Evolutionary conservation across 2,113 vertebrate species (phyloP).

Genomic region (Campylorhamphus procurvoides): DNA sequence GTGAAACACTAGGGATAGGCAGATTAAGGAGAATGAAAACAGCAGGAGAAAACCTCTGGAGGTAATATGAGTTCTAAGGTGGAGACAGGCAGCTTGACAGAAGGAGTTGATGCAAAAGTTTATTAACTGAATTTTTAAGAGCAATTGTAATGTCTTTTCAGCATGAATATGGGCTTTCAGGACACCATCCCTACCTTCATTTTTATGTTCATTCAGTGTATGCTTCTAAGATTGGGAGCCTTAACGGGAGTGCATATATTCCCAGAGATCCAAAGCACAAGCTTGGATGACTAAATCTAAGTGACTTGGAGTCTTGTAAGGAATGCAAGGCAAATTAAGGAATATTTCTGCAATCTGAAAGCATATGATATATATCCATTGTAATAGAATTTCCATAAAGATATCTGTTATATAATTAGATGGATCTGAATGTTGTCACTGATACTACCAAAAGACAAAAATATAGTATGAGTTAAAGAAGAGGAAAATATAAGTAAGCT

Average conservation of each 20-base stretch:
- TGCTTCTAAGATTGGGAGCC: background rate
- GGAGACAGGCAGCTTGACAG: background rate
- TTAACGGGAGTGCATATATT: background rate
- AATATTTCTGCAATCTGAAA: background rate
- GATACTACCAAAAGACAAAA: background rate
- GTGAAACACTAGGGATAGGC: background rate
- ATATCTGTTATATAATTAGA: background rate
- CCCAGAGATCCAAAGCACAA: background rate
- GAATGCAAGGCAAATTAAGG: background rate
- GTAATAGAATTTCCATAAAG: background rate
- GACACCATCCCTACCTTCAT: background rate
- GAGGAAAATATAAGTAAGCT: background rate
- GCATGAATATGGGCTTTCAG: background rate
- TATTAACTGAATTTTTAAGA: background rate
- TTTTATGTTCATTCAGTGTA: background rate
- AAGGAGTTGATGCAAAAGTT: background rate
- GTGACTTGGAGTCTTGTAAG: background rate
- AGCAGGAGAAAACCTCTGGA: background rate
- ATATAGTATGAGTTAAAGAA: background rate
- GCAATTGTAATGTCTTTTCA: background rate
- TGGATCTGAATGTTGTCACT: background rate
- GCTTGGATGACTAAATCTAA: background rate
- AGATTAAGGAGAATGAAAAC: background rate
- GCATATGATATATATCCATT: background rate
- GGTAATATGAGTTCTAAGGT: background rate